These are phyloP conservation scores for Lordiphosa mommai DNA, from an alignment of 1,140 invertebrate genomes.

Conservation along the genomic window DNA sequence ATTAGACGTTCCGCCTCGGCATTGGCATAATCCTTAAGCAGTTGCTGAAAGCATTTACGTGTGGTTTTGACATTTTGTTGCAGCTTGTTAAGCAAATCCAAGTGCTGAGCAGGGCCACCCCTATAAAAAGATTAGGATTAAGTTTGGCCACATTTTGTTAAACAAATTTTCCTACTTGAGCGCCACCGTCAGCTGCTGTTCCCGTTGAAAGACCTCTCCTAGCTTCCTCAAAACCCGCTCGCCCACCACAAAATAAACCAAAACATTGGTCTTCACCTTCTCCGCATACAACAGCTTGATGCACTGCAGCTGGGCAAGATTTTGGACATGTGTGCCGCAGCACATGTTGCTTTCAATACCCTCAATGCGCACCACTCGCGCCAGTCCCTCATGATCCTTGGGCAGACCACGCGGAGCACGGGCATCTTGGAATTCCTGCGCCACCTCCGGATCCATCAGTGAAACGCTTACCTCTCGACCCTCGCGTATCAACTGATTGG, in stretches of 20 bases:
- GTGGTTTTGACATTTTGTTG: slow-evolving; percentile 84
- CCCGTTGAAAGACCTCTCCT: slow-evolving; percentile 83
- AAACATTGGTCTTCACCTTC: slow-evolving; percentile 85
- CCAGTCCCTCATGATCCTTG: slow-evolving; percentile 86
- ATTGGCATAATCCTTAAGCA: slow-evolving; percentile 85
- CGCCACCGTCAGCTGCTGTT: slow-evolving; percentile 84
- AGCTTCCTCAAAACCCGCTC: slow-evolving; percentile 84
- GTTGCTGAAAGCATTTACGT: slow-evolving; percentile 84
- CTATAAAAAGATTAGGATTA: slow-evolving; percentile 77
- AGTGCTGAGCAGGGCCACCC: slow-evolving; percentile 85
- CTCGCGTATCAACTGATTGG: slow-evolving; percentile 86
- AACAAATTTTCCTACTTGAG: slow-evolving; percentile 77
- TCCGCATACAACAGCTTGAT: slow-evolving; percentile 87
- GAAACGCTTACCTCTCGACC: slow-evolving; percentile 83
- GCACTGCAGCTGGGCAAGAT: slow-evolving; percentile 88
- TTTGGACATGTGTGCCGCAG: slow-evolving; percentile 92
- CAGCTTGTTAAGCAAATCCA: slow-evolving; percentile 86
- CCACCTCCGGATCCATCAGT: slow-evolving; percentile 83
- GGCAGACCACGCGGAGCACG: slow-evolving; percentile 84
- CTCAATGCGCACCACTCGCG: slow-evolving; percentile 87
- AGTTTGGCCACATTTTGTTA: background rate
- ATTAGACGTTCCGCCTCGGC: slow-evolving; percentile 84
- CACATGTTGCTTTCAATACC: slow-evolving; percentile 90
- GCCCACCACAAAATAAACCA: slow-evolving; percentile 86
- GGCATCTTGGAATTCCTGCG: slow-evolving; percentile 55